Conservation (phyloP, 2,888 invertebrate species). For the Tetragonisca angustula region DNA sequence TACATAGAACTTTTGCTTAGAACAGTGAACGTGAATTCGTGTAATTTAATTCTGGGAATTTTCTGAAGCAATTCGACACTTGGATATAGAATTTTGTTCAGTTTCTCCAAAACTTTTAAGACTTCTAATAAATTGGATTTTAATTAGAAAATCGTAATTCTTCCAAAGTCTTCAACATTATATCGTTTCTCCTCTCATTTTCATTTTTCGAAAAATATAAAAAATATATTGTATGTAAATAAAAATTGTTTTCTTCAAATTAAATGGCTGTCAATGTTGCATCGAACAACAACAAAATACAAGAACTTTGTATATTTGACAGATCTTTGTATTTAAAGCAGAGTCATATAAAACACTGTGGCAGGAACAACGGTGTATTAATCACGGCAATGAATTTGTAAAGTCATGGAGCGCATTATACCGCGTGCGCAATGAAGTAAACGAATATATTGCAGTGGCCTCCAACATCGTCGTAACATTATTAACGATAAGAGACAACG, state of each 20-base stretch:
- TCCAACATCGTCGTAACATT: slow-evolving; percentile 34
- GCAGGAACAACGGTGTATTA: not conserved
- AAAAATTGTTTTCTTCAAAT: not conserved
- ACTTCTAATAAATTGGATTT: not conserved
- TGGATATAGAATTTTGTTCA: not conserved
- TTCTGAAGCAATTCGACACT: not conserved
- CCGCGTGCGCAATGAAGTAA: slow-evolving; percentile 31
- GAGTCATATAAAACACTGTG: not conserved
- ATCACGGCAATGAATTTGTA: not conserved
- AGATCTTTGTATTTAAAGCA: not conserved
- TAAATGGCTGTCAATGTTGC: not conserved
- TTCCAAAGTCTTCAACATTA: not conserved
- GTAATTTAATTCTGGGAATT: not conserved
- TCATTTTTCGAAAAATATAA: too few relatives aligned
- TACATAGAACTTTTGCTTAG: too few relatives aligned
- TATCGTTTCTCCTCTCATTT: not conserved
- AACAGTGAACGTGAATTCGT: too few relatives aligned
- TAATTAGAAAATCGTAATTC: not conserved
- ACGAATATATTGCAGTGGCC: slow-evolving; percentile 17
- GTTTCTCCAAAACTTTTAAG: not conserved
- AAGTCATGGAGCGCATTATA: not conserved
- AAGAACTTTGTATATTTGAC: not conserved
- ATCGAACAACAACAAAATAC: not conserved
- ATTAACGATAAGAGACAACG: slow-evolving; percentile 54
- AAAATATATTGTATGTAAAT: too few relatives aligned